These are phyloP conservation scores for Phyto melanocephala DNA, from an alignment of 2,888 invertebrate genomes.

Conservation along the genomic window DNA sequence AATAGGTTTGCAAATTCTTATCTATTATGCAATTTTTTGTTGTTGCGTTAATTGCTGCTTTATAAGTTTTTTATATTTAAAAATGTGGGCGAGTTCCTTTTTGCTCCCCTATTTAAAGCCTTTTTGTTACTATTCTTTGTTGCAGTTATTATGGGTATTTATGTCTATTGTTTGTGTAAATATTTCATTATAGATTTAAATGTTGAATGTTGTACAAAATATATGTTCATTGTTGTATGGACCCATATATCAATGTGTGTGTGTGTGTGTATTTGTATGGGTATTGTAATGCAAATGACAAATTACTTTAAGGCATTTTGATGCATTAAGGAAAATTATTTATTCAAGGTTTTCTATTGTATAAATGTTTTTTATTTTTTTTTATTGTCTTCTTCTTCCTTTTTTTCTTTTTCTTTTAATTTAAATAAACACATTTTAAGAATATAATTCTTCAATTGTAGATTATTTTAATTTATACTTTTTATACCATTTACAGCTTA, in stretches of 20 bases:
- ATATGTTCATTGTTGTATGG: not conserved
- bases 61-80: no score
- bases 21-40: no score
- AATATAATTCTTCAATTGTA: slow-evolving; percentile 16
- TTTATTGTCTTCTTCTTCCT: not conserved
- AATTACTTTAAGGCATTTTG: slow-evolving; percentile 58
- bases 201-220: not conserved
- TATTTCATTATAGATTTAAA: slow-evolving; percentile 19
- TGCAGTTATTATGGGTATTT: not conserved
- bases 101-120: not conserved
- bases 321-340: slow-evolving; percentile 41
- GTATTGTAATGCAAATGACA: slow-evolving; percentile 57
- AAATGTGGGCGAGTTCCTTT: no score
- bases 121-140: not conserved
- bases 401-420: not conserved
- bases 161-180: not conserved
- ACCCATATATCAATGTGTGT: not conserved
- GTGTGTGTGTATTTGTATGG: not conserved
- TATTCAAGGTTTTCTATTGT: slow-evolving; percentile 39
- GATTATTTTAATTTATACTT: not conserved
- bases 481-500: not conserved
- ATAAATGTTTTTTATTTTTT: not conserved
- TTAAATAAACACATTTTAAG: not conserved
- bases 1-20: no score
- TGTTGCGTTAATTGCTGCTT: no score